A percentile compares a stretch with the other conserved stretches of the same genome.
These are phyloP conservation scores for Spheniscus mendiculus DNA, from an alignment of 2,113 vertebrate species.

Conservation along the genomic window DNA sequence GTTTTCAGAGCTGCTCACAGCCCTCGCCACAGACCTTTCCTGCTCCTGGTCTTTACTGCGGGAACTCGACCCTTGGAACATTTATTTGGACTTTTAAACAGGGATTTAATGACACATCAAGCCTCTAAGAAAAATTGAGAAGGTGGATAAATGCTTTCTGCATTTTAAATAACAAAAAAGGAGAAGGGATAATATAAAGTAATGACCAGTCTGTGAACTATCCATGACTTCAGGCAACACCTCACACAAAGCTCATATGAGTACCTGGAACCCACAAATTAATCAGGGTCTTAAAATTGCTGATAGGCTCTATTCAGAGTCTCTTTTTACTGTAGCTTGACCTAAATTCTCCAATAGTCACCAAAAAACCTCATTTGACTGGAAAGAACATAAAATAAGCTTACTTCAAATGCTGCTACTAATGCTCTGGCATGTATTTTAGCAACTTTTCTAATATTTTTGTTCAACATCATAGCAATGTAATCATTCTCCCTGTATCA, in stretches of 20 bases:
- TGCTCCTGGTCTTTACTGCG: neutral
- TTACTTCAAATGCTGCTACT: neutral
- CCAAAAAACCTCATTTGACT: neutral
- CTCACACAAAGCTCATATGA: neutral
- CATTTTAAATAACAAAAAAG: neutral
- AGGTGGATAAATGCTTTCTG: neutral
- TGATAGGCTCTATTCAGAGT: neutral
- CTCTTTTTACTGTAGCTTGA: neutral
- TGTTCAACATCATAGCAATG: neutral
- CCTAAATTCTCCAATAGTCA: neutral
- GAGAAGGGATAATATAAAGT: neutral
- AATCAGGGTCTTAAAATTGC: neutral
- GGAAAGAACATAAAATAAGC: neutral
- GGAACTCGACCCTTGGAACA: neutral
- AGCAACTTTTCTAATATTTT: neutral
- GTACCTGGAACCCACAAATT: neutral
- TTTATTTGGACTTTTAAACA: neutral
- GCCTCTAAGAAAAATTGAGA: neutral
- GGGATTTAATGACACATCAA: neutral
- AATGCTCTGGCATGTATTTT: neutral
- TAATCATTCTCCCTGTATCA: conserved; percentile 6
- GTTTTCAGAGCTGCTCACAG: neutral
- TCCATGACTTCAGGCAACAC: neutral
- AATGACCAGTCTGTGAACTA: neutral
- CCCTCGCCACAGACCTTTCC: neutral